These are phyloP conservation scores for Neoitamus cyanurus DNA, from an alignment of 2,888 invertebrate genomes.

Conservation along the genomic window DNA sequence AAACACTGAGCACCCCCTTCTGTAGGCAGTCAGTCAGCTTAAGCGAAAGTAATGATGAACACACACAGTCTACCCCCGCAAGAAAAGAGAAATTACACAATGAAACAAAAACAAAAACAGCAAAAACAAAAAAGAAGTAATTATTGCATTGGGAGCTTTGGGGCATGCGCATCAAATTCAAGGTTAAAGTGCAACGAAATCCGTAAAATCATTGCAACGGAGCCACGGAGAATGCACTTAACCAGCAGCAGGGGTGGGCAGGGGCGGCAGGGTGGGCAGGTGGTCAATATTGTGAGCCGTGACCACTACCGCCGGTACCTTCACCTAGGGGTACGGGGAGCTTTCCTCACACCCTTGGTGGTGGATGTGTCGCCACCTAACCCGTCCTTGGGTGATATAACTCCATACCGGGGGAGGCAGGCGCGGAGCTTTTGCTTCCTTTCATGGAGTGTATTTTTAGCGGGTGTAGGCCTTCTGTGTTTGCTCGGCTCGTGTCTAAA, in stretches of 20 bases:
- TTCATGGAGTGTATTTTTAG: not conserved
- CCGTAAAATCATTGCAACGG: conserved; percentile 49
- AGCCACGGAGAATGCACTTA: conserved; percentile 6
- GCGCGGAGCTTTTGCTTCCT: not conserved
- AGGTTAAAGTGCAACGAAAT: conserved; percentile 67
- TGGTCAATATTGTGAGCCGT: not conserved
- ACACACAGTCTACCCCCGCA: conserved; percentile 37
- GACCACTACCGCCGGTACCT: not conserved
- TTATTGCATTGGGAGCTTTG: conserved; percentile 44
- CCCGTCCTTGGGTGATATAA: not conserved
- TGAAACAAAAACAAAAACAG: conserved; percentile 29
- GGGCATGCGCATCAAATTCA: conserved; percentile 59
- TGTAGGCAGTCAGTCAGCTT: conserved; percentile 40
- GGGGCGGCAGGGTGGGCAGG: conserved; percentile 32
- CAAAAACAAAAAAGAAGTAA: conserved; percentile 33
- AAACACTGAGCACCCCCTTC: not conserved
- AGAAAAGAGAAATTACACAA: conserved; percentile 48
- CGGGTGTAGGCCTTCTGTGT: not conserved
- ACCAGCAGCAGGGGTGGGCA: conserved; percentile 20
- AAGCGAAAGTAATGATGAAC: conserved; percentile 56
- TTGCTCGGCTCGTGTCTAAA: not conserved
- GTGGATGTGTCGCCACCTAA: not conserved
- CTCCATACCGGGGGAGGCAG: not conserved
- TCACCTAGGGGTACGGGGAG: not conserved
- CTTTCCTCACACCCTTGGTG: not conserved